Evolutionary conservation across 2,113 vertebrate genomes (phyloP).

Genomic region (Rhegmatorhina hoffmannsi): DNA sequence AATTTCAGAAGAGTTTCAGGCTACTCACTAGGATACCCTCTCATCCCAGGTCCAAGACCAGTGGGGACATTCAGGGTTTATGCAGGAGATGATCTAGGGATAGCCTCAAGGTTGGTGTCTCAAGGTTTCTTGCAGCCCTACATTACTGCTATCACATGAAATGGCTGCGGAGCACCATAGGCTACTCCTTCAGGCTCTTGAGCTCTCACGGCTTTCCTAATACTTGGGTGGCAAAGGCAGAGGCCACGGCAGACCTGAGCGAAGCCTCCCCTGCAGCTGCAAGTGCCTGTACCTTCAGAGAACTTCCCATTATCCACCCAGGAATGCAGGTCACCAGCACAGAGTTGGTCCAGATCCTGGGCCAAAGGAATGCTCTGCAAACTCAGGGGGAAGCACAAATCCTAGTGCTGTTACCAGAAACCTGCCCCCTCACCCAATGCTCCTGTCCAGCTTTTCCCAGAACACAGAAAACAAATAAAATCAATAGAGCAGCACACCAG

Average conservation of each 20-base stretch:
- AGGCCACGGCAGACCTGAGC: neutral
- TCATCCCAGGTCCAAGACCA: neutral
- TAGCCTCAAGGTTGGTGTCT: neutral
- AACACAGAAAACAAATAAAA: neutral
- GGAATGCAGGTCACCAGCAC: neutral
- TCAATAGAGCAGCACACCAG: neutral
- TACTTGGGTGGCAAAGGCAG: neutral
- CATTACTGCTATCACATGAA: neutral
- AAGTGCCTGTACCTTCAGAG: neutral
- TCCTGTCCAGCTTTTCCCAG: neutral
- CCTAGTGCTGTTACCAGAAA: neutral
- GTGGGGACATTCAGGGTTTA: neutral
- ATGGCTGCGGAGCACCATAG: neutral
- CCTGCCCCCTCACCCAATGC: neutral
- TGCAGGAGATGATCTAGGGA: neutral
- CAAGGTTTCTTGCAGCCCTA: neutral
- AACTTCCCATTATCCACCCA: fast-evolving
- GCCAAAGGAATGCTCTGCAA: neutral
- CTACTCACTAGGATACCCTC: neutral
- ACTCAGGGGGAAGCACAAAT: neutral
- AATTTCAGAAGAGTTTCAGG: neutral
- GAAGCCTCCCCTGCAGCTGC: neutral
- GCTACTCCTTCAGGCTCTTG: neutral
- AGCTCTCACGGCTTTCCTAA: neutral
- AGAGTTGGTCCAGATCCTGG: fast-evolving